Percentiles rank a stretch among this genome's conserved stretches.
Conservation (phyloP, 23 tunicate genomes). For the Clavelina lepadiformis region DNA sequence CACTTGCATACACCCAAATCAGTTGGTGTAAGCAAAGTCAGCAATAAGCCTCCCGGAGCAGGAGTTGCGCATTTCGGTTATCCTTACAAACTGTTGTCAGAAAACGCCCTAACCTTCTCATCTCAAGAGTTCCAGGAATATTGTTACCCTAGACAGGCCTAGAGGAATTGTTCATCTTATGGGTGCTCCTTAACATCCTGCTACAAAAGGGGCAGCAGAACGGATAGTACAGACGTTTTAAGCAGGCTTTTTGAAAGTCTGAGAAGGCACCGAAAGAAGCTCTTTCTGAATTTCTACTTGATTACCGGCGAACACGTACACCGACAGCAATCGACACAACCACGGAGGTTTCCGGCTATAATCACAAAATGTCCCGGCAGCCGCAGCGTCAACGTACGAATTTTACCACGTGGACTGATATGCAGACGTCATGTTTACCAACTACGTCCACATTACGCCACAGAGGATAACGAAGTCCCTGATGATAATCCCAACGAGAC, state of each 20-base stretch:
- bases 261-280: background rate
- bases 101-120: slow-evolving; percentile 4
- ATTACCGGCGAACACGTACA: background rate
- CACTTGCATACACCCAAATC: slow-evolving; percentile 12
- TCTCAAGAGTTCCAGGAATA: slow-evolving; percentile 6
- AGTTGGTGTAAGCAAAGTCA: background rate
- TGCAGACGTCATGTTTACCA: too few species aligned
- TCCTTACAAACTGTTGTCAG: slow-evolving; percentile 2
- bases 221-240: slow-evolving; percentile 12
- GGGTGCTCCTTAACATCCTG: slow-evolving; percentile 20
- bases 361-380: too few species aligned
- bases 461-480: too few species aligned
- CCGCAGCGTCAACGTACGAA: too few species aligned
- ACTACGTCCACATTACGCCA: too few species aligned
- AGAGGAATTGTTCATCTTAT: slow-evolving; percentile 27
- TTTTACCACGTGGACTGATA: too few species aligned
- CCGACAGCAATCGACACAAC: too few species aligned
- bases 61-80: slow-evolving; percentile 6
- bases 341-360: too few species aligned
- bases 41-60: slow-evolving; percentile 2
- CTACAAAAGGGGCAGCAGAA: slow-evolving; percentile 19
- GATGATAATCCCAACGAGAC: too few species aligned
- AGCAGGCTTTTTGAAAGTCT: slow-evolving; percentile 16
- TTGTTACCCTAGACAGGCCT: slow-evolving; percentile 1
- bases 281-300: too few species aligned